Evolutionary conservation across 2,888 invertebrate species (phyloP).

Genomic region (Eupithecia subumbrata): DNA sequence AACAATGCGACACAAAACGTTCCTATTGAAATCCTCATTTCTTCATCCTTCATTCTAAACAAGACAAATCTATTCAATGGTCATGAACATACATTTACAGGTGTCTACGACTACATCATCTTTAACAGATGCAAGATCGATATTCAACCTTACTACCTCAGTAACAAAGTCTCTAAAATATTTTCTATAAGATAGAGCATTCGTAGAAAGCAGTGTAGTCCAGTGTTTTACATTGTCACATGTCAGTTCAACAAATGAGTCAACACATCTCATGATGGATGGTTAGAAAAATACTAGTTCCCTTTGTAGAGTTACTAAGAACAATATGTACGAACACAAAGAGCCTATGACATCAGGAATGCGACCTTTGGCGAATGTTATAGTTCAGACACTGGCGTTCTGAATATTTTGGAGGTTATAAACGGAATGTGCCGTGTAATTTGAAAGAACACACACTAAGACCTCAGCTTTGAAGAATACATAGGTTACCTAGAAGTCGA

Average conservation of each 20-base stretch:
- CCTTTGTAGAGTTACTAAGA: slow-evolving; percentile 31
- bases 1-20: slow-evolving; percentile 11
- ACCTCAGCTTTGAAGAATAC: background rate
- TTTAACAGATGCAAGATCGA: background rate
- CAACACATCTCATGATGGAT: slow-evolving; percentile 42
- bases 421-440: slow-evolving; percentile 4
- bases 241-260: slow-evolving; percentile 45
- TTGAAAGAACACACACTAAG: background rate
- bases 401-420: slow-evolving; percentile 32
- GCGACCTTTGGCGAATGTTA: slow-evolving; percentile 43
- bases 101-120: slow-evolving; percentile 28
- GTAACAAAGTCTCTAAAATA: slow-evolving; percentile 22
- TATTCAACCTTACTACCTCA: slow-evolving; percentile 26
- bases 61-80: slow-evolving; percentile 35
- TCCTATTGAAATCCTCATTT: slow-evolving; percentile 18
- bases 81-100: slow-evolving; percentile 39
- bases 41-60: slow-evolving; percentile 29
- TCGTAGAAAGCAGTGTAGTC: slow-evolving; percentile 38
- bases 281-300: slow-evolving; percentile 30
- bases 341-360: slow-evolving; percentile 44
- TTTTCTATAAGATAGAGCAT: slow-evolving; percentile 9
- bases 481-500: background rate
- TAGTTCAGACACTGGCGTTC: slow-evolving; percentile 41
- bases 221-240: slow-evolving; percentile 41
- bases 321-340: slow-evolving; percentile 37